Percentiles rank a stretch among this genome's conserved stretches.
Evolutionary conservation across 2,888 invertebrate genomes (phyloP).

Genomic region (Nasonovia ribisnigri): DNA sequence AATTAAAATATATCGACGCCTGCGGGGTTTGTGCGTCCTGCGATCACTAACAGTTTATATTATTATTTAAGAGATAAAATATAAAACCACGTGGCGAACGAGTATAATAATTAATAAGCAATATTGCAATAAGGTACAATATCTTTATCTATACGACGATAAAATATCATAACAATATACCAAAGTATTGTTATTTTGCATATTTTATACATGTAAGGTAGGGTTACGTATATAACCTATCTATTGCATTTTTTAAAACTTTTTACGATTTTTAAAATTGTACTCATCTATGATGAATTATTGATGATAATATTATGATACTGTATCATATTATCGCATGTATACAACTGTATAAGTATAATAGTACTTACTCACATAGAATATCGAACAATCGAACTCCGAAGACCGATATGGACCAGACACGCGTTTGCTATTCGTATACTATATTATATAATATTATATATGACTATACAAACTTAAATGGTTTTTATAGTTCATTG

Average conservation of each 20-base stretch:
- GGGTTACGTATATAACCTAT: neutral
- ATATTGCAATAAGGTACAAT: neutral
- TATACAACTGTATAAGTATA: no score
- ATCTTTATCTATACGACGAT: no score
- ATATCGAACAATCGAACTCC: neutral
- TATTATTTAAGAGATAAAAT: neutral
- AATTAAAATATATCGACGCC: neutral
- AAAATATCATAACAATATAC: neutral
- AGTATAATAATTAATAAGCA: neutral
- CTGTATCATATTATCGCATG: neutral
- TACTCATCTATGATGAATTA: neutral
- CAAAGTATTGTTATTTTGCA: neutral
- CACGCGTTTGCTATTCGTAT: neutral
- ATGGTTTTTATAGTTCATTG: constrained; percentile 26
- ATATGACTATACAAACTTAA: neutral
- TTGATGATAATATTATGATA: neutral
- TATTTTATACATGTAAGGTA: neutral
- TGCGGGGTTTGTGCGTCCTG: neutral
- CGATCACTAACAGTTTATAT: neutral
- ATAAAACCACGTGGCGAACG: neutral
- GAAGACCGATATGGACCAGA: neutral
- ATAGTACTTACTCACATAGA: no score
- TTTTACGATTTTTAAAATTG: neutral
- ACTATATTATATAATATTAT: neutral
- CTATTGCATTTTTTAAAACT: neutral